Conservation (phyloP, 1,140 invertebrate species). For the Plodia interpunctella region DNA sequence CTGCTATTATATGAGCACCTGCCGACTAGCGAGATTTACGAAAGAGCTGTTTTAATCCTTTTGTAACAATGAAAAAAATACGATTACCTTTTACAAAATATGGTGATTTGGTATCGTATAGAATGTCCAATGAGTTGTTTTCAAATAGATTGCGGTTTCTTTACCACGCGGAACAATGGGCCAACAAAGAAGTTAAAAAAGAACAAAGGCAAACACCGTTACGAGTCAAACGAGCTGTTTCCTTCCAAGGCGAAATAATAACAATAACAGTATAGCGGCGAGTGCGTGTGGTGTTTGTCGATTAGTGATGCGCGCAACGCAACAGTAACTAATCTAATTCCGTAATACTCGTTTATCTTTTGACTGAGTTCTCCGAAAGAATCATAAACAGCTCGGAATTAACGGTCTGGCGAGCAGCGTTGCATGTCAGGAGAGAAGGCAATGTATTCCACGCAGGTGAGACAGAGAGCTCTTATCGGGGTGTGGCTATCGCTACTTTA, state of each 20-base stretch:
- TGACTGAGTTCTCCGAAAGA: conserved; percentile 25
- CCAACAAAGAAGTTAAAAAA: conserved; percentile 68
- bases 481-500: conserved; percentile 70
- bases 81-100: neutral
- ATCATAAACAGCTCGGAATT: conserved; percentile 38
- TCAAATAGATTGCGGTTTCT: conserved; percentile 27
- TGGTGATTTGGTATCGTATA: neutral
- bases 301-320: conserved; percentile 39
- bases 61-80: neutral
- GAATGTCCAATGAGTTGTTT: neutral
- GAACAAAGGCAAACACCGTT: conserved; percentile 66
- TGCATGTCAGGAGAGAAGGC: conserved; percentile 36
- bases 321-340: conserved; percentile 37
- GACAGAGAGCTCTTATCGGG: conserved; percentile 53
- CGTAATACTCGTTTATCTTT: conserved; percentile 14
- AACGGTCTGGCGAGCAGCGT: conserved; percentile 38
- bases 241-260: conserved; percentile 61
- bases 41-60: neutral
- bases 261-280: conserved; percentile 60
- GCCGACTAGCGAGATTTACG: neutral
- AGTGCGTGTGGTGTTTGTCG: conserved; percentile 31
- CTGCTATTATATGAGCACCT: conserved; percentile 2
- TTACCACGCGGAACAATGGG: conserved; percentile 59
- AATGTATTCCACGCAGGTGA: conserved; percentile 29
- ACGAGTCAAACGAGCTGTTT: conserved; percentile 59